These are phyloP conservation scores for Pangasius larnaudii DNA, from an alignment of 2,797 vertebrate species.

Conservation along the genomic window DNA sequence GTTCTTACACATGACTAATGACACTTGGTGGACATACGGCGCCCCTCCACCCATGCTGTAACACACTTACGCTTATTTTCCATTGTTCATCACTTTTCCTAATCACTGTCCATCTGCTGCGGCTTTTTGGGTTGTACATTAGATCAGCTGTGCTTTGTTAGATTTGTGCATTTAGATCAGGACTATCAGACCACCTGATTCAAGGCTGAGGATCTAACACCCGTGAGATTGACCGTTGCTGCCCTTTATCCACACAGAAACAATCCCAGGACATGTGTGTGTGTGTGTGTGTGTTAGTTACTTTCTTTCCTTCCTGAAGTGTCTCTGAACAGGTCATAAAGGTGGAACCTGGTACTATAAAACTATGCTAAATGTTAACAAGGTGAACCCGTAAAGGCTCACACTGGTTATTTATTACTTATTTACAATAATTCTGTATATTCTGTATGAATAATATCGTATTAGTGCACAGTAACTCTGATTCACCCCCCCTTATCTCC, in stretches of 20 bases:
- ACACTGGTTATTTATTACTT: neutral
- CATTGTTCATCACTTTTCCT: slow-evolving; percentile 17
- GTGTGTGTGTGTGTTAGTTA: slow-evolving; percentile 3
- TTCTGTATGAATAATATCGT: neutral
- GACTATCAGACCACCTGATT: neutral
- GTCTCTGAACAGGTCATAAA: neutral
- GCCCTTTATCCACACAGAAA: slow-evolving; percentile 2
- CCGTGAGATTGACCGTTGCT: neutral
- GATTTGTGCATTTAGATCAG: neutral
- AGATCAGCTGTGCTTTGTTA: slow-evolving; percentile 4
- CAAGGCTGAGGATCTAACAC: neutral
- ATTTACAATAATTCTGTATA: neutral
- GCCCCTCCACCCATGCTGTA: neutral
- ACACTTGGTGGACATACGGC: slow-evolving; percentile 4
- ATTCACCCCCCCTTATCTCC: neutral
- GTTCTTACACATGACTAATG: slow-evolving; percentile 15
- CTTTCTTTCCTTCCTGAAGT: neutral
- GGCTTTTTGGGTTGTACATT: neutral
- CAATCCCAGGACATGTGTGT: neutral
- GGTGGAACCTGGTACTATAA: neutral
- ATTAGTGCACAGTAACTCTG: neutral
- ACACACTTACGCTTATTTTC: slow-evolving; percentile 13
- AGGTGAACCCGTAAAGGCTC: neutral
- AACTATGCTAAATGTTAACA: neutral
- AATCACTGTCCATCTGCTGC: slow-evolving; percentile 22